phyloP scores from a whole-genome alignment of 2,888 invertebrate genomes.

The Heliconius hortense region DNA sequence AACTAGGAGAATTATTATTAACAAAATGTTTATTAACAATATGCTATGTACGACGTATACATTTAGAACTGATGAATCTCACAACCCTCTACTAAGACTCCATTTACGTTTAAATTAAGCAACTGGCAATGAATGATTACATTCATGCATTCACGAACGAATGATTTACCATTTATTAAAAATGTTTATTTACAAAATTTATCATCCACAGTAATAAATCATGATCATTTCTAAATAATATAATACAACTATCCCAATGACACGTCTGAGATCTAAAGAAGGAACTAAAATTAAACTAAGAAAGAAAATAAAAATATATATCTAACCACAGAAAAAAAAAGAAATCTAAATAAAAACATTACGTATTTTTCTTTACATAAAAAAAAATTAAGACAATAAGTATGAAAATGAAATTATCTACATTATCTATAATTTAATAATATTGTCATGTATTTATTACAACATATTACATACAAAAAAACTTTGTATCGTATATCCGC shows the following conservation, averaged over 20 bases:
- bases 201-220: neutral
- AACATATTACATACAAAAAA: slow-evolving; percentile 49
- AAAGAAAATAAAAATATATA: neutral
- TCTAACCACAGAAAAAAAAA: neutral
- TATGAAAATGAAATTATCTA: slow-evolving; percentile 34
- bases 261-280: slow-evolving; percentile 72
- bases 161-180: too few relatives aligned
- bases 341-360: neutral
- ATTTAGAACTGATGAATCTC: slow-evolving; percentile 53
- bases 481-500: slow-evolving; percentile 8
- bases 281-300: slow-evolving; percentile 59
- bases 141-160: too few relatives aligned
- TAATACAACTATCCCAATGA: slow-evolving; percentile 61
- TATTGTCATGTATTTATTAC: slow-evolving; percentile 71
- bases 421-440: slow-evolving; percentile 55
- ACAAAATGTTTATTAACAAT: neutral
- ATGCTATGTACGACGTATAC: slow-evolving; percentile 1
- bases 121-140: slow-evolving; percentile 15
- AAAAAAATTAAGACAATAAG: slow-evolving; percentile 24
- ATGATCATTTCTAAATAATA: slow-evolving; percentile 36
- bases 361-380: slow-evolving; percentile 17
- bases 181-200: slow-evolving; percentile 14
- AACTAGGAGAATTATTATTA: neutral
- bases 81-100: slow-evolving; percentile 60
- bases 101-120: slow-evolving; percentile 39